A percentile compares a stretch with the other conserved stretches of the same genome.
phyloP scores from a whole-genome alignment of 1,140 invertebrate species.

The Agraylea sexmaculata region DNA sequence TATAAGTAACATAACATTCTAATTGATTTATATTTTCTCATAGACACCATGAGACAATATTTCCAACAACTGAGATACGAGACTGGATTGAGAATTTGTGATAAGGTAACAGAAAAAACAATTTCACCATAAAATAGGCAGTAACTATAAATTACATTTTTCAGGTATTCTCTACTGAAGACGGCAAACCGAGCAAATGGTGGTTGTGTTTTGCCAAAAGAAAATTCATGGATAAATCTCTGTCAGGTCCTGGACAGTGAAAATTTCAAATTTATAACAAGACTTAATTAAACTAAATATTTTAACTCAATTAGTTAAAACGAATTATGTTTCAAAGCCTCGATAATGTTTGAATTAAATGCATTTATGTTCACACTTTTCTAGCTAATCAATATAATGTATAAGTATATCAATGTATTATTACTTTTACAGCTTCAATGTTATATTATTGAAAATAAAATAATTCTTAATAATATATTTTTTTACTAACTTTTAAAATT shows the following conservation, averaged over 20 bases:
- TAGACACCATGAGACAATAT: slow-evolving; percentile 87
- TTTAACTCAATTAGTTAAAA: background rate
- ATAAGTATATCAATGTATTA: no score
- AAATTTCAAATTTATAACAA: slow-evolving; percentile 1
- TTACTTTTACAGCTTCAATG: no score
- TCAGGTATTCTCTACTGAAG: slow-evolving; percentile 71
- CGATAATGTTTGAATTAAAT: background rate
- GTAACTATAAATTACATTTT: slow-evolving; percentile 10
- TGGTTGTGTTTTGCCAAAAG: slow-evolving; percentile 99
- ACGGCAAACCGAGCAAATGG: slow-evolving; percentile 97
- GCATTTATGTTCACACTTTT: no score
- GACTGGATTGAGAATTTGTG: slow-evolving; percentile 78
- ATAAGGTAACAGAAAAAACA: slow-evolving; percentile 48
- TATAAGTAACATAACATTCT: slow-evolving; percentile 1
- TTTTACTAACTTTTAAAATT: no score
- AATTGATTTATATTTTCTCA: slow-evolving; percentile 23
- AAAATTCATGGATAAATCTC: slow-evolving; percentile 99
- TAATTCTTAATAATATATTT: no score
- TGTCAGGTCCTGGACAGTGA: slow-evolving; percentile 71
- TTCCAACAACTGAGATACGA: slow-evolving; percentile 92
- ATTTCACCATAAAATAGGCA: background rate
- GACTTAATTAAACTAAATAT: background rate
- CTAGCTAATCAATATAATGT: no score
- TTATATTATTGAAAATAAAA: no score
- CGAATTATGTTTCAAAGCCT: background rate